Percentiles rank a stretch among this genome's conserved stretches.
These are phyloP conservation scores for Athripsodes cinereus DNA, from an alignment of 2,888 invertebrate species.

Conservation along the genomic window DNA sequence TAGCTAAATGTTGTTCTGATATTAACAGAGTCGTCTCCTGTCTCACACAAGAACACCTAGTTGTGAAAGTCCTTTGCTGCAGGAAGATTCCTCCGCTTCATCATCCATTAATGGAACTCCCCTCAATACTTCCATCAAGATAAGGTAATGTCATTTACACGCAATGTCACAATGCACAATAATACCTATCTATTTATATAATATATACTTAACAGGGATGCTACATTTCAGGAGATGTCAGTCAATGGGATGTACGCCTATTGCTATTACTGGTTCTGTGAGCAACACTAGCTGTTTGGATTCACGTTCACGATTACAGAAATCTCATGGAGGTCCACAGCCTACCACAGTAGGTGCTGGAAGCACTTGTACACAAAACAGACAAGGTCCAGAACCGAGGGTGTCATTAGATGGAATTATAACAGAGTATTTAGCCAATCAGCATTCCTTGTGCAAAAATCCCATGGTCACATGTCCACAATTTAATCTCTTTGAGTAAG, in stretches of 20 bases:
- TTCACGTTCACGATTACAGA: conserved; percentile 45
- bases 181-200: no score
- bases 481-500: conserved; percentile 85
- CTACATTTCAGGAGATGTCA: conserved; percentile 22
- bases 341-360: conserved; percentile 32
- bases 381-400: conserved; percentile 27
- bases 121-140: conserved; percentile 38
- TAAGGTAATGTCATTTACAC: conserved; percentile 34
- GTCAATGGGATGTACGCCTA: conserved; percentile 29
- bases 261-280: neutral
- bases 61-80: neutral
- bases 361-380: conserved; percentile 26
- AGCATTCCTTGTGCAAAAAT: conserved; percentile 96
- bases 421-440: conserved; percentile 93
- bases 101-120: conserved; percentile 3
- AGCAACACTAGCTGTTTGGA: neutral
- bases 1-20: neutral
- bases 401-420: conserved; percentile 87
- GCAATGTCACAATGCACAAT: no score
- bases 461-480: conserved; percentile 97
- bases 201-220: neutral
- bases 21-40: neutral
- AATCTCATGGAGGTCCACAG: conserved; percentile 29
- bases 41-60: neutral
- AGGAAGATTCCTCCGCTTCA: conserved; percentile 29